Evolutionary conservation across 1,140 invertebrate species (phyloP).

Genomic region (Leptopilina boulardi): DNA sequence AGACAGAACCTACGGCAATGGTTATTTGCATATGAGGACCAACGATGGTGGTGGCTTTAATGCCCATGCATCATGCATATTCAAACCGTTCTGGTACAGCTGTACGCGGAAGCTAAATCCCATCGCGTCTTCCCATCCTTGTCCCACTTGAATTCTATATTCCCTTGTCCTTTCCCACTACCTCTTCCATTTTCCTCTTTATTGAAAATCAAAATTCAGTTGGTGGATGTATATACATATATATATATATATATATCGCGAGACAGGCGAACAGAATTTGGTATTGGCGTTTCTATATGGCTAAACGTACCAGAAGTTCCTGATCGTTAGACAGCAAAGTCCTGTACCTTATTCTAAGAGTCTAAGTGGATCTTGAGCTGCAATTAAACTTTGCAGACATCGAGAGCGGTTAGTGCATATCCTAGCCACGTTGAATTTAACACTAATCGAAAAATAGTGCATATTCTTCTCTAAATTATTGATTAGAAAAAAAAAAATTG

Average conservation of each 20-base stretch:
- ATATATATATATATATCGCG: slow-evolving; percentile 36
- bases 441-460: background rate
- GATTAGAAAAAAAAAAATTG: too few relatives aligned
- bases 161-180: slow-evolving; percentile 43
- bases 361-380: slow-evolving; percentile 53
- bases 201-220: slow-evolving; percentile 62
- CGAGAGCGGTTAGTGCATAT: slow-evolving; percentile 39
- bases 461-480: too few relatives aligned
- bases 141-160: slow-evolving; percentile 45
- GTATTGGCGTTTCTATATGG: slow-evolving; percentile 45
- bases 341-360: slow-evolving; percentile 49
- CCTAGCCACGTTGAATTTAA: background rate
- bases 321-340: slow-evolving; percentile 46
- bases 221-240: slow-evolving; percentile 35
- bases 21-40: slow-evolving; percentile 74
- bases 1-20: slow-evolving; percentile 65
- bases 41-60: slow-evolving; percentile 69
- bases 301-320: slow-evolving; percentile 43
- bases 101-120: slow-evolving; percentile 74
- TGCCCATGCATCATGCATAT: slow-evolving; percentile 76
- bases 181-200: slow-evolving; percentile 35
- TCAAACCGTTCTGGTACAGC: slow-evolving; percentile 73
- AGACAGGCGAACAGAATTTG: background rate
- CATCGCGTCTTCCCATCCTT: slow-evolving; percentile 59
- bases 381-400: slow-evolving; percentile 56